Base-by-base conservation (phyloP, 2,888 invertebrate species). In the Monoplex corrugatus region DNA sequence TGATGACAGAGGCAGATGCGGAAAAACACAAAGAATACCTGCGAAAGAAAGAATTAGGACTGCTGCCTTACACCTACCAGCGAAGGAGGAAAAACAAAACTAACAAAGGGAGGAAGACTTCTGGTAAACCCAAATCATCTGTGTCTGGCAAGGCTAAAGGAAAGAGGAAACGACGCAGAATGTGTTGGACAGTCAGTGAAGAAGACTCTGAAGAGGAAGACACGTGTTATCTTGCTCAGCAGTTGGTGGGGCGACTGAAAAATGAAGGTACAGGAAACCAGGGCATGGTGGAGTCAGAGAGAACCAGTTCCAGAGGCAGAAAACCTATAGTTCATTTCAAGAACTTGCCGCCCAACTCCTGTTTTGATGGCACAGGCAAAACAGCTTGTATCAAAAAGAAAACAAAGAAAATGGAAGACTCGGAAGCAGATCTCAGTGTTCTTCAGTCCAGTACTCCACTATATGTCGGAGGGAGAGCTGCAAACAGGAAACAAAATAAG, bases 1-100 rank as follows among this genome's bases (percentile, higher is more conserved):
- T 89, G 38, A 94, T 94, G 94, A 87, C 91, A 88, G 91, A 90
- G 57, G 86, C 90, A 40, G 91, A 92, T 80, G 92, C 92, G 80
- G 91, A 89, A 35, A 92, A 90, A 87, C 92, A 93, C 75, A 90
- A 90, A 45, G 91, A 90, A 32, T 93, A 93, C 78, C 80, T 93
- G 78, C 86, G 89, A 35, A 91, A 91, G 75, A 92, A 92, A 63
- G 91, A 90, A 28, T 50, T 84, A 19, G 86, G 75, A 6, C 32
- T 86, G 43, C 87, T 84, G 35, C 50, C 57, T 19, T 23, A 80
- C 5, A 35, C 57, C 3, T 23, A 80, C 5, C 23, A 35, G 32
- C 32, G 38, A 13, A 45, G 32, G 45, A 80, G 28, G 6, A 57
- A 23, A 38, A 3, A 16, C 0, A 38, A 28, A n/a, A 23, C 38